Evolutionary conservation across 2,888 invertebrate genomes (phyloP).

Genomic region (Drosophila yooni): DNA sequence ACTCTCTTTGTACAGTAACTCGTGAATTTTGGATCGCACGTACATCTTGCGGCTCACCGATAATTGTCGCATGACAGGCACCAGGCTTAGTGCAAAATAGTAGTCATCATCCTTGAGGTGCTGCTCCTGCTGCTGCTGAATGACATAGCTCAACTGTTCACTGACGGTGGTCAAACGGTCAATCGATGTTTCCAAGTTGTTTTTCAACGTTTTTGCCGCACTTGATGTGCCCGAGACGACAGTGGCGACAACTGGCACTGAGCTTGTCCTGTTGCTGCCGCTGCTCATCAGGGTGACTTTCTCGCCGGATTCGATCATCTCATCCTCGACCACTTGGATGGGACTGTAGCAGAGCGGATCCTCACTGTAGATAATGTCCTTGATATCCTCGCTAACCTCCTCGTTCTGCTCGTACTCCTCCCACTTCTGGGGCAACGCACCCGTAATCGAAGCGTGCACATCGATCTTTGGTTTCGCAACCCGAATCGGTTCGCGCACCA

Average conservation of each 20-base stretch:
- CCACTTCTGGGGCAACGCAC: conserved; percentile 71
- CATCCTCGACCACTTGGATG: conserved; percentile 70
- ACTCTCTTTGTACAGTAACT: conserved; percentile 65
- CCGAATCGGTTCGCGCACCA: conserved; percentile 57
- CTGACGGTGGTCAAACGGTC: conserved; percentile 65
- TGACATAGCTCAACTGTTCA: conserved; percentile 64
- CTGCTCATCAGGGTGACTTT: conserved; percentile 57
- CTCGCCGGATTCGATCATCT: conserved; percentile 55
- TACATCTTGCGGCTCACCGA: conserved; percentile 66
- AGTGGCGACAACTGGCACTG: conserved; percentile 58
- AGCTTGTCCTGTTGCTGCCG: conserved; percentile 17
- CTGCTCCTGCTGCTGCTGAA: conserved; percentile 72
- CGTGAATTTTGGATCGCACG: conserved; percentile 70
- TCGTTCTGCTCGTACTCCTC: conserved; percentile 72
- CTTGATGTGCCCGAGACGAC: conserved; percentile 51
- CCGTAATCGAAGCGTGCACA: conserved; percentile 36
- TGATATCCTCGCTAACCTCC: conserved; percentile 66
- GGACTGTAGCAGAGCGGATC: conserved; percentile 70
- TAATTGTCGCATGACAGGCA: conserved; percentile 65
- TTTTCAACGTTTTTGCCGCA: conserved; percentile 67
- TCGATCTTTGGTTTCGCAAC: conserved; percentile 66
- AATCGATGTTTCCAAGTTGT: conserved; percentile 67
- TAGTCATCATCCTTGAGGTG: conserved; percentile 65
- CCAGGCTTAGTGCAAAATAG: conserved; percentile 67
- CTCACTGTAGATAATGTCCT: conserved; percentile 71